These are phyloP conservation scores for Crotalus helleri DNA, from an alignment of 2,113 vertebrate genomes.

Conservation along the genomic window DNA sequence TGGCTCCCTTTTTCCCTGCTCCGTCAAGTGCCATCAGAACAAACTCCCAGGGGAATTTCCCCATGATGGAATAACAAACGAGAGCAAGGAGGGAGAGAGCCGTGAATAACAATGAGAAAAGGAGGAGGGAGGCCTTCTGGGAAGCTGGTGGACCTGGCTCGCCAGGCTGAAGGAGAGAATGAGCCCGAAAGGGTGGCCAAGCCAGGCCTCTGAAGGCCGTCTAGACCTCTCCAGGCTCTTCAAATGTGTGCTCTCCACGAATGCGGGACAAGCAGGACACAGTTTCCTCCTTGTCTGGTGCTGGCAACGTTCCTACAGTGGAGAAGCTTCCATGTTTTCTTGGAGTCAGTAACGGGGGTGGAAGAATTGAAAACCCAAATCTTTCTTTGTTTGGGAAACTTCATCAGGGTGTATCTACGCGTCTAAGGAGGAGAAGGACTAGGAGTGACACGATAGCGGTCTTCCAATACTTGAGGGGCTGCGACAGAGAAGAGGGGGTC, in stretches of 20 bases:
- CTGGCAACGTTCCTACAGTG: not conserved
- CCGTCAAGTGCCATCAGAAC: conserved; percentile 54
- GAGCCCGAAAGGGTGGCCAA: not conserved
- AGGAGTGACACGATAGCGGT: too few relatives aligned
- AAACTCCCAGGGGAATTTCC: conserved; percentile 55
- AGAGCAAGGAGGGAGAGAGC: conserved; percentile 33
- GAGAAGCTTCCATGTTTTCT: not conserved
- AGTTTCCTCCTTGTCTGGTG: not conserved
- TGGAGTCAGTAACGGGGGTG: not conserved
- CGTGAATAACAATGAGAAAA: conserved; percentile 44
- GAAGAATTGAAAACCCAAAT: not conserved
- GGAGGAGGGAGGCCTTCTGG: conserved; percentile 3
- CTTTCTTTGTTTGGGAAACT: not conserved
- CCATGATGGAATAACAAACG: conserved; percentile 60
- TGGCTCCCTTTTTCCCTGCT: conserved; percentile 55
- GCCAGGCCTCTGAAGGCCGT: conserved; percentile 21
- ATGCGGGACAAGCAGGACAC: not conserved
- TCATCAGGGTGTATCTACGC: too few relatives aligned
- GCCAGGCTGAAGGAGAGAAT: not conserved
- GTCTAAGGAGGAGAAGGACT: too few relatives aligned
- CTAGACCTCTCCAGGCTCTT: not conserved
- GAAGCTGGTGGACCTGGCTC: not conserved
- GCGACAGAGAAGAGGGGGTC: too few relatives aligned
- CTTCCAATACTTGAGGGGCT: too few relatives aligned
- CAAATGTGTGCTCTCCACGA: not conserved